phyloP scores from a whole-genome alignment of 2,113 vertebrate species.

The Cynocephalus volans region DNA sequence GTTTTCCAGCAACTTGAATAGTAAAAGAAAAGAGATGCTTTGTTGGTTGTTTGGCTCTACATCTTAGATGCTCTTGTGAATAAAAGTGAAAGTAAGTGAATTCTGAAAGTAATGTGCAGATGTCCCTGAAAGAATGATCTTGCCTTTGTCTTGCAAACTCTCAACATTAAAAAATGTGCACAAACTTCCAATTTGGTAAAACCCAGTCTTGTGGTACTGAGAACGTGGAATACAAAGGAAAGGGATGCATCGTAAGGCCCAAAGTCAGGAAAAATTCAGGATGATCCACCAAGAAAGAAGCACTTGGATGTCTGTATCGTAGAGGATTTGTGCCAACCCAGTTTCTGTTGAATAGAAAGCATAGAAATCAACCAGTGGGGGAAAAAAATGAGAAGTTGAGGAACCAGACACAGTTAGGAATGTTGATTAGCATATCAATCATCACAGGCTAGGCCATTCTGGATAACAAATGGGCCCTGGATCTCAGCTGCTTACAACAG shows the following conservation, averaged over 20 bases:
- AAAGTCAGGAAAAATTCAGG: background rate
- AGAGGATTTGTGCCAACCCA: background rate
- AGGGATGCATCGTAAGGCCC: background rate
- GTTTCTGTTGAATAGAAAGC: background rate
- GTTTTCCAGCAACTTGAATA: conserved; percentile 54
- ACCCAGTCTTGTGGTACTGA: background rate
- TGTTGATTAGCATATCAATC: background rate
- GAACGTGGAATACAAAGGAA: background rate
- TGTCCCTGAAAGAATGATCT: background rate
- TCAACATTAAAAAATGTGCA: background rate
- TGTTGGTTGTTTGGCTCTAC: background rate
- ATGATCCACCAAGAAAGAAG: background rate
- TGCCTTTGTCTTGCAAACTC: background rate
- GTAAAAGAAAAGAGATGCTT: conserved; percentile 31
- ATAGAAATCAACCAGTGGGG: background rate
- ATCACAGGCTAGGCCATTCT: background rate
- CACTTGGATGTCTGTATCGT: background rate
- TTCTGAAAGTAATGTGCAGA: background rate
- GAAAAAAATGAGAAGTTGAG: background rate
- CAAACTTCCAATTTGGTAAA: background rate
- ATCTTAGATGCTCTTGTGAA: conserved; percentile 16
- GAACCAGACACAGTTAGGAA: background rate
- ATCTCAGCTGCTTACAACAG: background rate
- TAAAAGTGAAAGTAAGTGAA: conserved; percentile 41
- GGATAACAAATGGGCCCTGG: background rate